These are phyloP conservation scores for Diarsia brunnea DNA, from an alignment of 2,888 invertebrate genomes.

Conservation along the genomic window DNA sequence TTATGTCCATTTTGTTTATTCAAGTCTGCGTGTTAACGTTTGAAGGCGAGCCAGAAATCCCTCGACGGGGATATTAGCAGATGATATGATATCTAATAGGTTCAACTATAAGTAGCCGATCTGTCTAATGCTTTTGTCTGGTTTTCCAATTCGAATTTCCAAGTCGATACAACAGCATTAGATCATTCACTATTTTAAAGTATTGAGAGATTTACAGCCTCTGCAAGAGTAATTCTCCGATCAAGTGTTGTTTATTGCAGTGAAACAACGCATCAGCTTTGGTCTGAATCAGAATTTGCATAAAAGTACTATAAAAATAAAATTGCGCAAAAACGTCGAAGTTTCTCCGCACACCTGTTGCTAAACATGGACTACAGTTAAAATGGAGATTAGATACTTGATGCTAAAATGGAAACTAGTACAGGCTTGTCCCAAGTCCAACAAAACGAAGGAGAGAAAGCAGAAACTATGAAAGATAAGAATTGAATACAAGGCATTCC, in stretches of 20 bases:
- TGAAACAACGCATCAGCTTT: constrained; percentile 6
- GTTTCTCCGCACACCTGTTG: constrained; percentile 45
- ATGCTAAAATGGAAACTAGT: constrained; percentile 61
- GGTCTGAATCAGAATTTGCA: constrained; percentile 17
- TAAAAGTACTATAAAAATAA: constrained; percentile 31
- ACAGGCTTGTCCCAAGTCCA: constrained; percentile 43
- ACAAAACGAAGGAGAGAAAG: constrained; percentile 53
- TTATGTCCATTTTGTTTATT: constrained; percentile 46
- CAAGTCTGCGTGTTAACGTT: constrained; percentile 32
- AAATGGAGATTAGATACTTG: constrained; percentile 61
- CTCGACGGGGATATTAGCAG: constrained; percentile 32
- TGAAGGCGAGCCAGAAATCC: constrained; percentile 59
- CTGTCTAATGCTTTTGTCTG: constrained; percentile 28
- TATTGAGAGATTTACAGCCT: constrained; percentile 11
- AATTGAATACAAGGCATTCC: constrained; percentile 39
- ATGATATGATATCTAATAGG: constrained; percentile 38
- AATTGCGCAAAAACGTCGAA: constrained; percentile 28
- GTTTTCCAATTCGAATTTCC: constrained; percentile 19
- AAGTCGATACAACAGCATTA: constrained; percentile 10
- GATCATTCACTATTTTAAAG: constrained; percentile 22
- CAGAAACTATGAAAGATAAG: constrained; percentile 40
- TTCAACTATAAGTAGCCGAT: constrained; percentile 25
- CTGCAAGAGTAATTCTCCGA: constrained; percentile 12
- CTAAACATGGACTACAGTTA: constrained; percentile 32
- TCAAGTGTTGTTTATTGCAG: constrained; percentile 18